Evolutionary conservation across 2,797 vertebrate genomes (phyloP).

Genomic region (Amazona ochrocephala): DNA sequence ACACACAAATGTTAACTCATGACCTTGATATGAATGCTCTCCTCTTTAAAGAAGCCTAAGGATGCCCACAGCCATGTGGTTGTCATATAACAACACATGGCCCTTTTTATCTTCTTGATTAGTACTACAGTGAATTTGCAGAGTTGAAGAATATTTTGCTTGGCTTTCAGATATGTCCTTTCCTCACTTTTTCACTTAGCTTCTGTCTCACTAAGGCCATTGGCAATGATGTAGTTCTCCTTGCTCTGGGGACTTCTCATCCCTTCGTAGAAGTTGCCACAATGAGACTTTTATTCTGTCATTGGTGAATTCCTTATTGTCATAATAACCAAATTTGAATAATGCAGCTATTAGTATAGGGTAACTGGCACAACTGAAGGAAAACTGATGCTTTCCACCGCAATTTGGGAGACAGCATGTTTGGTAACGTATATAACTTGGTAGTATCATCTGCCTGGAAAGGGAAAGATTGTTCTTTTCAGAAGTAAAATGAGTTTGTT

Average conservation of each 20-base stretch:
- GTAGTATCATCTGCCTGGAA: not conserved
- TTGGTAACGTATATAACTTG: not conserved
- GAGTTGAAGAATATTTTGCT: not conserved
- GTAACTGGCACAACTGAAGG: not conserved
- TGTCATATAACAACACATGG: not conserved
- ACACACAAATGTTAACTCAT: not conserved
- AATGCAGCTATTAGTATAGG: not conserved
- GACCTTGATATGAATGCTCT: not conserved
- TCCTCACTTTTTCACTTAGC: not conserved
- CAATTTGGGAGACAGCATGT: not conserved
- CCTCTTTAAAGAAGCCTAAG: not conserved
- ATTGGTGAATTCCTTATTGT: not conserved
- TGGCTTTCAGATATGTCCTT: not conserved
- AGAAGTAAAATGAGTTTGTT: not conserved
- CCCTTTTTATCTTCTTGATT: not conserved
- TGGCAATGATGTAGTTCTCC: not conserved
- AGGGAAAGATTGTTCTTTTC: not conserved
- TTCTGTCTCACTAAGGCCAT: not conserved
- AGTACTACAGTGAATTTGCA: not conserved
- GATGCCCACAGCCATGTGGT: not conserved
- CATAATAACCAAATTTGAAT: not conserved
- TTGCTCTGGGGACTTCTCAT: not conserved
- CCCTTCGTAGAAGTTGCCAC: not conserved
- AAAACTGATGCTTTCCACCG: not conserved
- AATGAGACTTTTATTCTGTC: not conserved